Evolutionary conservation across 2,113 vertebrate species (phyloP).

Genomic region (Colinus virginianus): DNA sequence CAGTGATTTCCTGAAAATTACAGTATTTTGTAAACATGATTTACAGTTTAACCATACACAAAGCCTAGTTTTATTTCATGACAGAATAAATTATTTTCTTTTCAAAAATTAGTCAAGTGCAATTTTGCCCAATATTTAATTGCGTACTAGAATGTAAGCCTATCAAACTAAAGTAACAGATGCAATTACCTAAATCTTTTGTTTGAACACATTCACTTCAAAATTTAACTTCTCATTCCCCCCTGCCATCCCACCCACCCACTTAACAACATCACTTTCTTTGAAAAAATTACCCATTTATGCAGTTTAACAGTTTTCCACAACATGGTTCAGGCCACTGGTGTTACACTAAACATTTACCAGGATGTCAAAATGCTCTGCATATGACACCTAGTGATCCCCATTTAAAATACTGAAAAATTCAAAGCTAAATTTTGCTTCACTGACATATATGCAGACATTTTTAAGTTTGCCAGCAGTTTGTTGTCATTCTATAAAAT

Average conservation of each 20-base stretch:
- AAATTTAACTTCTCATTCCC: constrained; percentile 73
- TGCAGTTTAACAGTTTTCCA: constrained; percentile 78
- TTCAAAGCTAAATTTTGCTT: constrained; percentile 71
- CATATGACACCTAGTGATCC: constrained; percentile 68
- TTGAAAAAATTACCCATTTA: constrained; percentile 77
- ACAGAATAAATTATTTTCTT: constrained; percentile 86
- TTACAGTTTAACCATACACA: constrained; percentile 84
- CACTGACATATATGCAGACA: constrained; percentile 64
- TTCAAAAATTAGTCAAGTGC: constrained; percentile 86
- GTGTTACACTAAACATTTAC: constrained; percentile 75
- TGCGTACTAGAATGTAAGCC: constrained; percentile 76
- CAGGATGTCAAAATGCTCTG: constrained; percentile 75
- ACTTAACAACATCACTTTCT: constrained; percentile 76
- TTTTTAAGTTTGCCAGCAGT: constrained; percentile 64
- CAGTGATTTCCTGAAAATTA: constrained; percentile 88
- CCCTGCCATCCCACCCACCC: constrained; percentile 12
- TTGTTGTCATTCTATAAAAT: constrained; percentile 70
- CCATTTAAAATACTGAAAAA: constrained; percentile 67
- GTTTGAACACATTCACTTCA: constrained; percentile 78
- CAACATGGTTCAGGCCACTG: constrained; percentile 79
- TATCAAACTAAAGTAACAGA: constrained; percentile 81
- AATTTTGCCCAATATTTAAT: constrained; percentile 83
- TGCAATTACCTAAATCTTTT: constrained; percentile 75
- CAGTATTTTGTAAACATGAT: constrained; percentile 85
- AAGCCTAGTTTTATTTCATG: constrained; percentile 81